These are phyloP conservation scores for Excalfactoria chinensis DNA, from an alignment of 2,113 vertebrate genomes.

Conservation along the genomic window DNA sequence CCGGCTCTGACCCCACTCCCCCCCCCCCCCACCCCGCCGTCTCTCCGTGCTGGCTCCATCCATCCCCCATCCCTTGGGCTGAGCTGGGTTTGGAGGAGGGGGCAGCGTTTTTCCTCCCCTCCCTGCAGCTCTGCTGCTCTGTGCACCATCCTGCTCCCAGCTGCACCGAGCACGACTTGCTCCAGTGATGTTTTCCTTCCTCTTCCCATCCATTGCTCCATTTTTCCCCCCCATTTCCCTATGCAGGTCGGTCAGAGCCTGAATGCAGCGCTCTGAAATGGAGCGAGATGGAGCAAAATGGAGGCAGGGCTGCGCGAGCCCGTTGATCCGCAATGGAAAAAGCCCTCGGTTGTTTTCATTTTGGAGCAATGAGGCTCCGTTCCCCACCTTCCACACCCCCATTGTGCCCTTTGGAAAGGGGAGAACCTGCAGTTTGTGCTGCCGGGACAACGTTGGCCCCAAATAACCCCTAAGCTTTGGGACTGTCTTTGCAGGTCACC, in stretches of 20 bases:
- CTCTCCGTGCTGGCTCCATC: not conserved
- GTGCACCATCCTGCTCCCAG: too few species aligned
- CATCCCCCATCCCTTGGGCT: not conserved
- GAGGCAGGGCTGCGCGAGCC: not conserved
- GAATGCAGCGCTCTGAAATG: not conserved
- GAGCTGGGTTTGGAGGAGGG: not conserved
- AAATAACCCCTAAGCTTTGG: not conserved
- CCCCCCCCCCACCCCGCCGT: not conserved
- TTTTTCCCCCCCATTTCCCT: too few species aligned
- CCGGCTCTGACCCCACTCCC: not conserved
- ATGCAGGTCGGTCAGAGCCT: not conserved
- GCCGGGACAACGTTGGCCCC: too few species aligned
- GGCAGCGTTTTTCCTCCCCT: not conserved
- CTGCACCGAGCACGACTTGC: too few species aligned
- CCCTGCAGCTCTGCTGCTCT: too few species aligned
- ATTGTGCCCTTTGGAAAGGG: rapidly evolving
- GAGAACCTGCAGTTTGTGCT: not conserved
- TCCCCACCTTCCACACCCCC: not conserved
- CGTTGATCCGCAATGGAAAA: not conserved
- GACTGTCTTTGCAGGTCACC: constrained; percentile 83
- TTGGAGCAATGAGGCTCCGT: not conserved
- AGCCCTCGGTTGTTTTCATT: too few species aligned
- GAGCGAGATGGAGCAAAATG: not conserved
- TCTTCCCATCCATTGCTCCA: too few species aligned
- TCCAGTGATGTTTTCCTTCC: too few species aligned